Base-by-base conservation (phyloP, 92 coral and sea anemone species). In the Galaxea fascicularis region DNA sequence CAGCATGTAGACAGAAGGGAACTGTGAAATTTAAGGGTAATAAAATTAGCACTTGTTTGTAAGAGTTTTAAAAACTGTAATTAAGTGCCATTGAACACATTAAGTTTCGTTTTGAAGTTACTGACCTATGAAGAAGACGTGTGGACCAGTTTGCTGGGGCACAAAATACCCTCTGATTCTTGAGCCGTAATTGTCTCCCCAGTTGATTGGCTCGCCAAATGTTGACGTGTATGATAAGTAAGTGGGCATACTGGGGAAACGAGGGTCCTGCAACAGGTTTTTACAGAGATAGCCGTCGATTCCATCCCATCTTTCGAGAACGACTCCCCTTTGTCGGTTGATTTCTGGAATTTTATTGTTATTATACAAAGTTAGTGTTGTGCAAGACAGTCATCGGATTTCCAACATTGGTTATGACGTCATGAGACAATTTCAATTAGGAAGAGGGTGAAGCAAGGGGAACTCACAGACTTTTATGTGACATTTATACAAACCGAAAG, bases 181-280 rank as follows among this genome's bases (percentile, higher is more conserved):
- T 8, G 99, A 97, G 4, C 98, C 99, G 71, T 81, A 97, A 2
- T 91, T 86, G 76, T 97, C 97, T 11, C 97, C 99, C 92, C 98
- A 90, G 74, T 97, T 83, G 22, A 4, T 30, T n/a, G 99, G 98
- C 65, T 97, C 97, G 12, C 78, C 65, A 77, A 89, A 97, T 2
- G 74, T 83, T 28, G 89, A 79, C 3, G 86, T 73, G 66, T 89
- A 76, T 4, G 83, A 71, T 7, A 77, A 75, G 62, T 77, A 76
- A 30, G 91, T 89, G 8, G 99, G 98, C 73, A 93, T 77, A 4
- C 77, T 65, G 8, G 99, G 99, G 73, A 60, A 97, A 18, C 98
- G 90, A 8, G 98, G 90, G 76, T 96, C 85, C 6, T 87, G 74
- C 14, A 88, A 78, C 62, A 97, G 64, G 13, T 83, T 88, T 57